Base-by-base conservation (phyloP, 2,113 vertebrate genomes). In the Pardalotus punctatus region DNA sequence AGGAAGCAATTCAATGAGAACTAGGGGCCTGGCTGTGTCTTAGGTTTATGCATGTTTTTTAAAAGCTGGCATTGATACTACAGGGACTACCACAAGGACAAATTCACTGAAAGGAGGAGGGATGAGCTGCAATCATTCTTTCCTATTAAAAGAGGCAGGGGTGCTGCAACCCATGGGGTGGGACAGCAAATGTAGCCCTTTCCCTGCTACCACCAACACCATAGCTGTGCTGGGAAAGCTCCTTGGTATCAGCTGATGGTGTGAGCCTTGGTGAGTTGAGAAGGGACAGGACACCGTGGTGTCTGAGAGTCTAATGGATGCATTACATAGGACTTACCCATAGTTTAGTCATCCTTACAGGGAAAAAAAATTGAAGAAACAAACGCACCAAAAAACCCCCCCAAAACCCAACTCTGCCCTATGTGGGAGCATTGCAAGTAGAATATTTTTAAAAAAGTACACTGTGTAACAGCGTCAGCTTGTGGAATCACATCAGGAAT, bases 61-160 rank as follows among this genome's bases (percentile, higher is more conserved):
- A 48, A 79, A 70, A 56, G 10, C 2, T 58, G 11, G 7, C 16
- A 14, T 38, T 58, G 54, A 50, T 36, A 42, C 36, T 57, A 16
- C 18, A 86, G 42, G 16, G 35, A 53, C 14, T 65, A 10, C 8
- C 11, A 47, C 25, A 62, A 91, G 56, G 65, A 67, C 4, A 81
- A 91, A 78, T 36, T 58, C 25, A 38, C 35, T 27, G 29, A 15
- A 58, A 86, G 76, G 27, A 58, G 27, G 17, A 64, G n/a, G 53
- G 47, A 27, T 20, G 57, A 89, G 45, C n/a, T 92, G 62, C 28
- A 43, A 20, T 67, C 11, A 20, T 35, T 72, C 22, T 57, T 65
- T 45, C 33, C 36, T 2, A 0, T 40, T 51, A 56, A 48, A 0
- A 38, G 43, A 76, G 35, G 24, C 5, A 31, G 11, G 11, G 47